Evolutionary conservation across 92 coral and sea anemone genomes (phyloP).

Genomic region (Actinernus sp.): DNA sequence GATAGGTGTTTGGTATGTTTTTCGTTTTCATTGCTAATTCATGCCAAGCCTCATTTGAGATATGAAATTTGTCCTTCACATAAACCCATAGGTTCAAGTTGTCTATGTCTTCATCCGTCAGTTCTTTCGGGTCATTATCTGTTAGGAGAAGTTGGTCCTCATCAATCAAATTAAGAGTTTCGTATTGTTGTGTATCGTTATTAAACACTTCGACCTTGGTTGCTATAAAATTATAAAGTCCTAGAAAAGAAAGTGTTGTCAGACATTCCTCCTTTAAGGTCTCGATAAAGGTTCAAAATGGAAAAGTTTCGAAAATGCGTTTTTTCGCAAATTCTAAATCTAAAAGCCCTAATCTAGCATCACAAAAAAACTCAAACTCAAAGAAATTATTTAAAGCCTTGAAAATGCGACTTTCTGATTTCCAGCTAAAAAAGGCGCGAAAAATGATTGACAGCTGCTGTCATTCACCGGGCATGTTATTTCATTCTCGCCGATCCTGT

Average conservation of each 20-base stretch:
- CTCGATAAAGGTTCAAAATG: too few relatives aligned
- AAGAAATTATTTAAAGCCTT: too few relatives aligned
- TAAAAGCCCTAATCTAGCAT: too few relatives aligned
- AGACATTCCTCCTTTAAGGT: slow-evolving; percentile 15
- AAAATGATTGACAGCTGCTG: too few relatives aligned
- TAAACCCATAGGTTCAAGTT: slow-evolving; percentile 44
- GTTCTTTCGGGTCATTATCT: slow-evolving; percentile 1
- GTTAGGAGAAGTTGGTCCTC: slow-evolving; percentile 8
- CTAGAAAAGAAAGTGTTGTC: slow-evolving; percentile 54
- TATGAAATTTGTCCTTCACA: slow-evolving; percentile 49
- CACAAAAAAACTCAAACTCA: too few relatives aligned
- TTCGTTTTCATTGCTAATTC: slow-evolving; percentile 47
- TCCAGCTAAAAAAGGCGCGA: too few relatives aligned
- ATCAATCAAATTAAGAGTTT: slow-evolving; percentile 37
- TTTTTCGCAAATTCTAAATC: too few relatives aligned
- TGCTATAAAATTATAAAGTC: slow-evolving; percentile 42
- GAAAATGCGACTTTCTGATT: too few relatives aligned
- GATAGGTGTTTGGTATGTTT: slow-evolving; percentile 19
- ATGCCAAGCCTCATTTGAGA: slow-evolving; percentile 65
- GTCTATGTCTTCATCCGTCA: slow-evolving; percentile 37
- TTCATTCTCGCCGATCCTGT: too few relatives aligned
- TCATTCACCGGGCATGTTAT: too few relatives aligned
- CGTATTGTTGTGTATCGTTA: slow-evolving; percentile 17
- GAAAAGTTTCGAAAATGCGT: too few relatives aligned
- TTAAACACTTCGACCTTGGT: slow-evolving; percentile 62